A percentile compares a stretch with the other conserved stretches of the same genome.
These are phyloP conservation scores for Drosophila insularis DNA, from an alignment of 1,140 invertebrate species.

Conservation along the genomic window DNA sequence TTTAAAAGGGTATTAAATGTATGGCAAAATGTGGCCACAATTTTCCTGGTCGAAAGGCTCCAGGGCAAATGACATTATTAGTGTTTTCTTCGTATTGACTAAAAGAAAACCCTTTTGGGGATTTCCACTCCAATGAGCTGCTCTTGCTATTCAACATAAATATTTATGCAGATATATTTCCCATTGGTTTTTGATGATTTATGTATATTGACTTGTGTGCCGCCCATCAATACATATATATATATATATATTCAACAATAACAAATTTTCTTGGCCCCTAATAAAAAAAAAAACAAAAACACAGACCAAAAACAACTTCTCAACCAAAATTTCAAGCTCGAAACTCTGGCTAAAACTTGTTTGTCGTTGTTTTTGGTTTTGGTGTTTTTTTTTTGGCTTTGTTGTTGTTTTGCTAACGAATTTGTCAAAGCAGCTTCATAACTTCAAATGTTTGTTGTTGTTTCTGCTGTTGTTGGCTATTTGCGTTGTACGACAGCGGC, in stretches of 20 bases:
- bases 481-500: constrained; percentile 30
- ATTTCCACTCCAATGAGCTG: constrained; percentile 18
- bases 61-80: constrained; percentile 3
- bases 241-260: not conserved
- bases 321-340: constrained; percentile 42
- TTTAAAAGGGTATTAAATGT: not conserved
- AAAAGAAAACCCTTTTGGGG: not conserved
- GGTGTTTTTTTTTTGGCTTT: constrained; percentile 12
- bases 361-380: constrained; percentile 43
- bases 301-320: constrained; percentile 26
- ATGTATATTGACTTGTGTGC: constrained; percentile 1
- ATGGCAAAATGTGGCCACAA: not conserved
- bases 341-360: constrained; percentile 58
- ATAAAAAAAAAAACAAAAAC: constrained; percentile 16
- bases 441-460: constrained; percentile 46
- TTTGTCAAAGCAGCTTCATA: constrained; percentile 77
- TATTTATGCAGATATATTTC: constrained; percentile 31
- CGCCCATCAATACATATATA: not conserved
- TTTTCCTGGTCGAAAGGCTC: not conserved
- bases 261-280: constrained; percentile 3
- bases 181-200: constrained; percentile 9
- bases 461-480: constrained; percentile 38
- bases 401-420: constrained; percentile 59
- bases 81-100: not conserved
- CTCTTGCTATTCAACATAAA: constrained; percentile 24